Evolutionary conservation across 1,140 invertebrate species (phyloP), one percentile per base, ranked within the genome.

Genomic region (Caenorhabditis briggsae): DNA sequence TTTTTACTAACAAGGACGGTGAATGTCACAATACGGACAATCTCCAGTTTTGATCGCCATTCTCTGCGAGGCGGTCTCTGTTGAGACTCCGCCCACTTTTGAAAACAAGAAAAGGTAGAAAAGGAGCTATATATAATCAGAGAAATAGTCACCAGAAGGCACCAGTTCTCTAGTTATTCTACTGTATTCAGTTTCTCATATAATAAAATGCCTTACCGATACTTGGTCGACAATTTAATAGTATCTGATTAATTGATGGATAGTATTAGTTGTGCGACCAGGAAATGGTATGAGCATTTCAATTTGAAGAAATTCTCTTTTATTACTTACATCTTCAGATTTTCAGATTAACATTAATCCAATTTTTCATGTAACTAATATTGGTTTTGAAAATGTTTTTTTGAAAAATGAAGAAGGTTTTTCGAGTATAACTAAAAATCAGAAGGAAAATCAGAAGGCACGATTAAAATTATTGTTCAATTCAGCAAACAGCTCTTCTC

Each of bases 261-360:
- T 78, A 78, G 70, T 78, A 78, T 78, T 78, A 78, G 70, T 78
- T 78, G 70, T 78, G 70, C 46, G 70, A 78, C 70, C 70, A 78
- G 70, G 43, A 78, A 46, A 78, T 46, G 70, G 70, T 78, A 74
- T 78, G 5, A 25, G 33, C 33, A 33, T 33, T 33, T 33, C 33
- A 33, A 33, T 33, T 33, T 33, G 33, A 33, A 33, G 1, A 2
- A 3, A 3, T 33, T 33, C 3, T 1, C 1, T 33, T 33, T 33
- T 33, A 33, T 33, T 3, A 33, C 3, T 1, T 33, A 2, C 3
- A 33, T 33, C 3, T 33, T 33, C 33, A 33, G 33, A 33, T 33
- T 33, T 53, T 53, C 50, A 53, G 50, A 53, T 53, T 53, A 53
- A 16, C 11, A 53, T 53, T 14, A 2, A 53, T 53, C 11, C 50